These are phyloP conservation scores for Neosilurus mollespiculum DNA, from an alignment of 2,797 vertebrate genomes.

Conservation along the genomic window DNA sequence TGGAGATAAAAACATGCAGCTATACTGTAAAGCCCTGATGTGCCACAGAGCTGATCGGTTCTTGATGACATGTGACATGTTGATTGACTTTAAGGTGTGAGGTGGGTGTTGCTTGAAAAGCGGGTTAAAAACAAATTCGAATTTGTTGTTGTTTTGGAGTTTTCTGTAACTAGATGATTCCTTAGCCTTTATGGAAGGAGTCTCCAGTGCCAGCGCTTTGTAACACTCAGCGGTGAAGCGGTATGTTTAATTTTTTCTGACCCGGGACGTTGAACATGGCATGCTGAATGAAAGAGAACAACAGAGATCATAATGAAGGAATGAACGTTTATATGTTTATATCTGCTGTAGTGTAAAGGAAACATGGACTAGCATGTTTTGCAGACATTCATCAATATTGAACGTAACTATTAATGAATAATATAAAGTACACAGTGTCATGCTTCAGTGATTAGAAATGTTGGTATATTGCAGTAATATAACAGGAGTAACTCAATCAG, in stretches of 20 bases:
- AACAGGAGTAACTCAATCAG: not conserved
- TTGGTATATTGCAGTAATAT: not conserved
- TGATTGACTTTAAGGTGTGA: too few species aligned
- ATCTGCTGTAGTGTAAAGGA: not conserved
- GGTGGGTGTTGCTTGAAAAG: too few species aligned
- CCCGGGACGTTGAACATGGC: too few species aligned
- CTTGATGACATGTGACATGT: not conserved
- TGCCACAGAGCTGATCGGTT: not conserved
- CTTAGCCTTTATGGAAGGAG: not conserved
- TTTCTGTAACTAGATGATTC: not conserved
- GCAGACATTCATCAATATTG: too few species aligned
- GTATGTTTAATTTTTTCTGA: not conserved
- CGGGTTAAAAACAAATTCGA: not conserved
- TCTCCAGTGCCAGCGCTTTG: not conserved
- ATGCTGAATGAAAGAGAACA: not conserved
- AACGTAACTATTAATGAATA: not conserved
- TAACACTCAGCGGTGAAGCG: not conserved
- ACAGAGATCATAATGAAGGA: too few species aligned
- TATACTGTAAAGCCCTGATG: not conserved
- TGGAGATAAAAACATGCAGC: not conserved
- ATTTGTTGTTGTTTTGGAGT: not conserved
- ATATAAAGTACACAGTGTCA: too few species aligned
- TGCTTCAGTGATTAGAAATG: too few species aligned
- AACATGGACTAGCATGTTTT: not conserved
- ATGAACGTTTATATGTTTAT: too few species aligned